Evolutionary conservation across 2,797 vertebrate genomes (phyloP), one percentile per base, ranked within the genome.

Genomic region (Eulemur albifrons): DNA sequence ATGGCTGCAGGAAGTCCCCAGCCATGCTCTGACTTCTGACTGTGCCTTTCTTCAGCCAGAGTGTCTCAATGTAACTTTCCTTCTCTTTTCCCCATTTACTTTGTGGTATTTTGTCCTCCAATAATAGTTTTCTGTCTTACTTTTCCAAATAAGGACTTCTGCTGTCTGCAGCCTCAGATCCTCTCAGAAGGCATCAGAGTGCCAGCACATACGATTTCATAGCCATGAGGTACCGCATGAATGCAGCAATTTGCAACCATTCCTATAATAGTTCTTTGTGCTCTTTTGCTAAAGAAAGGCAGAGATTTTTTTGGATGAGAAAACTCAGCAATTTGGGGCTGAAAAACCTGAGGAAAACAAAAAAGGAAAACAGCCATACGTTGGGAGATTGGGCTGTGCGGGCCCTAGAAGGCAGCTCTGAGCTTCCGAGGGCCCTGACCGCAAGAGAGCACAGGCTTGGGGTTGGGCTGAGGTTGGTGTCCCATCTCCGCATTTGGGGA

Each of bases 61-160:
- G 17, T n/a, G 30, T 76, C 73, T 90, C 35, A 18, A 0, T 59
- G 6, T 52, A 38, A 38, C 81, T 89, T 93, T 59, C 27, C 67
- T 73, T 11, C 40, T 85, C n/a, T 59, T 72, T 54, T 82, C 38
- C 54, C 84, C 48, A 25, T 73, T 93, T 88, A 48, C 72, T 70
- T 83, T 82, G 81, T 69, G 92, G n/a, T 82, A 54, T 95, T 97
- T 95, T 95, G 90, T 89, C 69, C 84, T 82, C 88, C 75, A 82
- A 18, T 94, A 77, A 79, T 80, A 81, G 45, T 79, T 92, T 92
- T 95, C 82, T 88, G 76, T 82, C 90, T 95, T 10, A 18, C 63
- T 94, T 93, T 96, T 69, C 96, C 96, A 96, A 94, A 96, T 96
- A 98, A 97, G 96, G 96, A 52, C 12, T 69, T 76, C 21, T 67